Evolutionary conservation across 2,888 invertebrate genomes (phyloP), one percentile per base, ranked within the genome.

Genomic region (Leucozona laternaria): DNA sequence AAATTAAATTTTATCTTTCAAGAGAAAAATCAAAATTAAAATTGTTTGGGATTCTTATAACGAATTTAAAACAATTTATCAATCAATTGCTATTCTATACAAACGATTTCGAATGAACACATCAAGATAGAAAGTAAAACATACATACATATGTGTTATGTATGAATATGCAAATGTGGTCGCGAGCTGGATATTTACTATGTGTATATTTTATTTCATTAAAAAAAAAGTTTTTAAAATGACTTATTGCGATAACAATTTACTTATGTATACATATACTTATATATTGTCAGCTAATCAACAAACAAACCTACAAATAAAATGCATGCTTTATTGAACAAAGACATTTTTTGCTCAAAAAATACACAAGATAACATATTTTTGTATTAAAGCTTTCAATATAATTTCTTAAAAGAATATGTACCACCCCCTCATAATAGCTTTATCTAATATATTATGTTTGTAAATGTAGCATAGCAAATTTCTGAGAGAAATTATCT

Each of bases 111-210:
- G 0, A 25, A 13, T 53, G 6, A 53, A 25, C 13, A 5, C 15
- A 53, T 15, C 15, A 53, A 25, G 25, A 53, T 53, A 53, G 53
- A 53, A 53, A 53, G 53, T 53, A 22, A 53, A 50, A 22, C 3
- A n/a, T n/a, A n/a, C n/a, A n/a, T n/a, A n/a, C n/a, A n/a, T n/a
- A n/a, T n/a, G n/a, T n/a, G n/a, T n/a, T n/a, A n/a, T n/a, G n/a
- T n/a, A n/a, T n/a, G n/a, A n/a, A n/a, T n/a, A 28, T 53, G 53
- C 15, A 53, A 45, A 45, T 17, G 7, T 45, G 8, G 8, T 25
- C 28, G n/a, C 8, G 8, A 28, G 3, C 15, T 53, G 25, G 6
- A 8, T 53, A 31, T 31, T 31, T 31, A 7, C 4, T n/a, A 43
- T 17, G 8, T 0, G 0, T n/a, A 43, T 15, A 22, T 20, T 22